Base-by-base conservation (phyloP, 2,113 vertebrate genomes). In the Aspidoscelis tigris region DNA sequence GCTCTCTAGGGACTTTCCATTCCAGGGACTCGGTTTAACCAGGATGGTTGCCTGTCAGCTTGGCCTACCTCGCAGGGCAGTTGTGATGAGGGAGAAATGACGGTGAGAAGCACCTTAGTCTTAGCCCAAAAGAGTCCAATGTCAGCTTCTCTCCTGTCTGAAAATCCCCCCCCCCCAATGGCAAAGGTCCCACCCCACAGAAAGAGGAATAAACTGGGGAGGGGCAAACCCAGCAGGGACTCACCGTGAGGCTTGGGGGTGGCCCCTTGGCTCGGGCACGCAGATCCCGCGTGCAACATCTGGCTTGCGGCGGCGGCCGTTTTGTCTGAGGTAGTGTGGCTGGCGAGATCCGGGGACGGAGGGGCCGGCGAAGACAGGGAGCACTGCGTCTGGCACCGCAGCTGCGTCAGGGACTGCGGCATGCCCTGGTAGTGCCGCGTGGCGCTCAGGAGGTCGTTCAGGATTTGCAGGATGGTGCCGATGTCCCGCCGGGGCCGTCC, bases 391-490 rank as follows among this genome's bases (percentile, higher is more conserved):
- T 99, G 98, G 94, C 98, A 99, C 85, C 98, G 98, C 65, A 99
- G 97, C 96, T 99, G 98, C 0, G 97, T 97, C 89, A 99, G 96
- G 50, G 98, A 99, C 3, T 98, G 97, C 2, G 98, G 98, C 97
- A 99, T 98, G 92, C 98, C 99, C 96, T 99, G 99, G 96, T 99
- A 99, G 95, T 99, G 98, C 93, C 98, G 96, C 0, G 99, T 99
- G 92, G 99, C 99, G 2, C 98, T 99, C 93, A 99, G 94, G 89
- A 99, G 98, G 96, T 99, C 99, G 0, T 99, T 99, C 83, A 99
- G 97, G 92, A 99, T 99, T 96, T 99, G 99, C 87, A 99, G 96
- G 92, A 99, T 99, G 93, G 99, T 99, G 96, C 98, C 96, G 1
- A 99, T 99, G 90, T 99, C 99, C 18, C 98, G 96, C 70, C 98